Evolutionary conservation across 53 echinoderm and acorn worm species (phyloP).

Genomic region (Antedon mediterranea): DNA sequence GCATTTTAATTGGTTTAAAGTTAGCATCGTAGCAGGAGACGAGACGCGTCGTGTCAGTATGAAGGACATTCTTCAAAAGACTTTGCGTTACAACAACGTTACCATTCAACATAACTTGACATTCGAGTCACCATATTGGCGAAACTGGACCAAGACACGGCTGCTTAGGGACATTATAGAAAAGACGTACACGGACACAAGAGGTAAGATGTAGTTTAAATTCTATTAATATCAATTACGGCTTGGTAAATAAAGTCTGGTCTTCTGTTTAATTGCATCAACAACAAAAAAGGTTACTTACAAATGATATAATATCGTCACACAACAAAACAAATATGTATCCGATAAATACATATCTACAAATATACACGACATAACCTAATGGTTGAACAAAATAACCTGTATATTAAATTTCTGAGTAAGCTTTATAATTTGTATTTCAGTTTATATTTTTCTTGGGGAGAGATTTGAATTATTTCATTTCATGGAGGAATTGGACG

Average conservation of each 20-base stretch:
- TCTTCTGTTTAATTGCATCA: no score
- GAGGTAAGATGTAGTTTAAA: no score
- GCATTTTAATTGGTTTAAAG: conserved; percentile 62
- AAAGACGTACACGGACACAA: conserved; percentile 36
- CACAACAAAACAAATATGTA: no score
- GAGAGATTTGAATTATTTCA: conserved; percentile 45
- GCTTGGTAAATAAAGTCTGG: no score
- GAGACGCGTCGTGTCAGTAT: conserved; percentile 9
- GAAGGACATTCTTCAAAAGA: conserved; percentile 18
- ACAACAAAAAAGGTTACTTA: no score
- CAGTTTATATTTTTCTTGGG: conserved; percentile 86
- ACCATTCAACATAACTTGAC: conserved; percentile 25
- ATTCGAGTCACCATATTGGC: conserved; percentile 23
- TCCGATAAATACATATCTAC: no score
- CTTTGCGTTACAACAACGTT: conserved; percentile 8
- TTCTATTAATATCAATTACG: conserved; percentile 3
- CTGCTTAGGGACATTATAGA: conserved; percentile 35
- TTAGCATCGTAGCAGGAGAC: conserved; percentile 44
- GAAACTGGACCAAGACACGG: background rate
- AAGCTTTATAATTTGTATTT: no score
- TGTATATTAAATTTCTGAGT: no score
- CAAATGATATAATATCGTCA: no score
- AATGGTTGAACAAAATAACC: no score
- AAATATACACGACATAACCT: no score
- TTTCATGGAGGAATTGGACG: conserved; percentile 36